Percentiles rank a stretch among this genome's conserved stretches.
These are phyloP conservation scores for Drosophila pseudoobscura DNA, from an alignment of 1,140 invertebrate species.

Conservation along the genomic window DNA sequence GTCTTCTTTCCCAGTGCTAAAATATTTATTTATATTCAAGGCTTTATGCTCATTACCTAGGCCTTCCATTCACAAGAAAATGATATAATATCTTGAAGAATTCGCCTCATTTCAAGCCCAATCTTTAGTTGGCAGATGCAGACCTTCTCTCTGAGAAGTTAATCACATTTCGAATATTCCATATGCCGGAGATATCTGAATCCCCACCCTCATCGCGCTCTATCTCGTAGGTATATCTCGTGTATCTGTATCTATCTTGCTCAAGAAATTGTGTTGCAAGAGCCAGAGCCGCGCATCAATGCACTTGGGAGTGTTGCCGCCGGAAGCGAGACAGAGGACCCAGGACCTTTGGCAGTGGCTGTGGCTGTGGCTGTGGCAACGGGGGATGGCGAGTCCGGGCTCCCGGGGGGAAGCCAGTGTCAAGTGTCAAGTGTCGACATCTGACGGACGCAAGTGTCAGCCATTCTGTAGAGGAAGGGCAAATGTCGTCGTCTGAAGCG, in stretches of 20 bases:
- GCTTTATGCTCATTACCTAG: no score
- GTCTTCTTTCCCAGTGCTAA: no score
- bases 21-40: no score
- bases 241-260: not conserved
- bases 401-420: slow-evolving; percentile 21
- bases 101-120: not conserved
- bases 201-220: no score
- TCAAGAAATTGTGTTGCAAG: slow-evolving; percentile 14
- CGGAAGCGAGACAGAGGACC: slow-evolving; percentile 9
- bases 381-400: not conserved
- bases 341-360: slow-evolving; percentile 10
- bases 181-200: slow-evolving; percentile 27
- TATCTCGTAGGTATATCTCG: slow-evolving; percentile 11
- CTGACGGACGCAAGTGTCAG: slow-evolving; percentile 73
- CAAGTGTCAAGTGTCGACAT: slow-evolving; percentile 72
- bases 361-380: not conserved
- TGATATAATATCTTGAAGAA: no score
- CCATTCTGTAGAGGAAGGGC: slow-evolving; percentile 47
- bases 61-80: no score
- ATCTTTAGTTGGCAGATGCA: no score
- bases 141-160: slow-evolving; percentile 25
- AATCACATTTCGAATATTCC: slow-evolving; percentile 50
- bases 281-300: slow-evolving; percentile 40
- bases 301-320: slow-evolving; percentile 43
- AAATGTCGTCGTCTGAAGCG: slow-evolving; percentile 1